A percentile compares a stretch with the other conserved stretches of the same genome.
These are phyloP conservation scores for Palaemon carinicauda DNA, from an alignment of 1,140 invertebrate species.

Conservation along the genomic window DNA sequence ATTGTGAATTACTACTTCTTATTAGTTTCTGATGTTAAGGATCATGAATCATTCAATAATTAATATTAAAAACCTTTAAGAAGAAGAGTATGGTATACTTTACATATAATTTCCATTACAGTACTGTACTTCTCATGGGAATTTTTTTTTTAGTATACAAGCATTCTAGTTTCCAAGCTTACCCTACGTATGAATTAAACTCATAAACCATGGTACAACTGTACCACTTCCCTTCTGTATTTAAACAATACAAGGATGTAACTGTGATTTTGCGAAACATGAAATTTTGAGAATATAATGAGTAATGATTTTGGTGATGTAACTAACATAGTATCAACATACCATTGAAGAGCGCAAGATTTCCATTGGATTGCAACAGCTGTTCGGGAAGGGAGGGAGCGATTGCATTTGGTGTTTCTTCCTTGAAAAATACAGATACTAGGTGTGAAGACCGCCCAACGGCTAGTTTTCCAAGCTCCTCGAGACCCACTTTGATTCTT, in stretches of 20 bases:
- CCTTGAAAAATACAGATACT: slow-evolving; percentile 31
- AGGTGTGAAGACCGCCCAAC: slow-evolving; percentile 61
- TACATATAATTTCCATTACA: no score
- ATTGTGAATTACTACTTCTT: no score
- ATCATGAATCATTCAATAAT: no score
- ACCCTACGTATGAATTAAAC: no score
- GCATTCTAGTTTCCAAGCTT: no score
- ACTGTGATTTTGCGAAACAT: neutral
- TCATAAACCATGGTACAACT: no score
- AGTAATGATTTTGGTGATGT: neutral
- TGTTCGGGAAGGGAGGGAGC: slow-evolving; percentile 30
- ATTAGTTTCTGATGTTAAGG: no score
- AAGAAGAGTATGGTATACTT: no score
- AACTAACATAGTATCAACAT: neutral
- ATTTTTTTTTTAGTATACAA: no score
- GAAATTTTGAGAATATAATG: neutral
- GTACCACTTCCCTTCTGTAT: neutral
- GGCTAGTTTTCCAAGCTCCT: neutral
- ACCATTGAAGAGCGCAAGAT: slow-evolving; percentile 39
- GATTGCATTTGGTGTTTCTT: slow-evolving; percentile 6
- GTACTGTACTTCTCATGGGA: no score
- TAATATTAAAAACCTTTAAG: no score
- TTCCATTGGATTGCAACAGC: slow-evolving; percentile 3
- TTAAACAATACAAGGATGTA: neutral
- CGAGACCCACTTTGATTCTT: slow-evolving; percentile 31